Evolutionary conservation across 2,888 invertebrate species (phyloP).

Genomic region (Synergus gifuensis): DNA sequence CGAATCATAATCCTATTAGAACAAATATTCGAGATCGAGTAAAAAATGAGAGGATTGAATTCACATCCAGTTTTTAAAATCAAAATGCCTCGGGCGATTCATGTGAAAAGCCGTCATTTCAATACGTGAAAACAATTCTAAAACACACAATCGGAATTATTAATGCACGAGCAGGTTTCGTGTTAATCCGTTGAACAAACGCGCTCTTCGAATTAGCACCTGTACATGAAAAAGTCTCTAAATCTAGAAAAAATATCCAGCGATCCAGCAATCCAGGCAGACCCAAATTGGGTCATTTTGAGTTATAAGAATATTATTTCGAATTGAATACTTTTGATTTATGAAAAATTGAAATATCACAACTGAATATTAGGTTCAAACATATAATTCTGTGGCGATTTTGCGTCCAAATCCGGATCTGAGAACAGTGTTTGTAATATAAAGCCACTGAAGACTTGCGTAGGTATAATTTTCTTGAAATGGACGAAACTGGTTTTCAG

Average conservation of each 20-base stretch:
- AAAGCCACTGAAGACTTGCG: conserved; percentile 30
- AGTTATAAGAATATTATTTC: neutral
- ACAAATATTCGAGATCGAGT: neutral
- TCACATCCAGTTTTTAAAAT: neutral
- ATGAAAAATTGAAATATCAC: no score
- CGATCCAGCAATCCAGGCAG: neutral
- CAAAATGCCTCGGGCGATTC: conserved; percentile 4
- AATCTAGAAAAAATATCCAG: conserved; percentile 13
- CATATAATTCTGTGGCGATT: neutral
- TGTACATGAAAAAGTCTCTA: neutral
- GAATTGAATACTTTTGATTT: neutral
- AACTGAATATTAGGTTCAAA: no score
- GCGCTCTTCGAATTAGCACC: conserved; percentile 26
- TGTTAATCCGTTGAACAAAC: conserved; percentile 14
- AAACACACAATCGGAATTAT: conserved; percentile 4
- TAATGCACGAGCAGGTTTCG: conserved; percentile 26
- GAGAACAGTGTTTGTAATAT: conserved; percentile 48
- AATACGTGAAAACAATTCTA: conserved; percentile 25
- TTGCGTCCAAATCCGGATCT: neutral
- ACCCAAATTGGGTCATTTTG: neutral
- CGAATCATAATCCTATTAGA: neutral
- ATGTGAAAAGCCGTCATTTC: neutral
- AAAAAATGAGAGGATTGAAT: conserved; percentile 7
- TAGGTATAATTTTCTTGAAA: conserved; percentile 51
- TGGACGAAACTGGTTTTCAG: conserved; percentile 66